phyloP scores from a whole-genome alignment of 30 jellyfish, hydroid and myxozoan species.

The Chironex yamaguchii region DNA sequence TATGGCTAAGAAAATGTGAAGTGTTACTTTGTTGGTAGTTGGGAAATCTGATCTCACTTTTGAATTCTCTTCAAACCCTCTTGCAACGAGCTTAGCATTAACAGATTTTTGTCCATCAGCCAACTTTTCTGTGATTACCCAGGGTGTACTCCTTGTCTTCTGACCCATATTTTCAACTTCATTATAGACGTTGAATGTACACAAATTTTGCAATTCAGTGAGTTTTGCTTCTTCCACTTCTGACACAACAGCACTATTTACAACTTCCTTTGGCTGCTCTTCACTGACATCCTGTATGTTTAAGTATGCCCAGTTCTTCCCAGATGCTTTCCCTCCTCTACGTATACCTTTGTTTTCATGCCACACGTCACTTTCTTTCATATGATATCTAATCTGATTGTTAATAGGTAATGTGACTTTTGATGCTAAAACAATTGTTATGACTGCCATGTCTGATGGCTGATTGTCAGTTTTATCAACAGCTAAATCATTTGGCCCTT shows the following conservation, averaged over 20 bases:
- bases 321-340: conserved; percentile 27
- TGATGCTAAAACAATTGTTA: conserved; percentile 6
- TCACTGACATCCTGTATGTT: conserved; percentile 29
- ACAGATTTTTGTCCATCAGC: too few species aligned
- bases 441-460: too few species aligned
- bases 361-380: conserved; percentile 19
- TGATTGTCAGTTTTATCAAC: neutral
- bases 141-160: too few species aligned
- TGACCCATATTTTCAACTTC: too few species aligned
- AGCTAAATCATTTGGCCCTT: too few species aligned
- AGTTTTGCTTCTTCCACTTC: conserved; percentile 13
- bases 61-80: neutral
- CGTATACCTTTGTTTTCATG: neutral
- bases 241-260: conserved; percentile 13
- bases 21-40: conserved; percentile 16
- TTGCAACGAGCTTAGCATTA: too few species aligned
- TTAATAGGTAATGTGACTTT: conserved; percentile 7
- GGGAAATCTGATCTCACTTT: conserved; percentile 20
- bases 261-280: conserved; percentile 13
- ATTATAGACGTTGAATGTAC: too few species aligned
- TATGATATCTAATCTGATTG: conserved; percentile 13
- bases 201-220: neutral
- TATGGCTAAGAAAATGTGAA: neutral
- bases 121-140: too few species aligned
- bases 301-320: conserved; percentile 37